Base-by-base conservation (phyloP, 2,113 vertebrate species). In the Datnioides undecimradiatus region DNA sequence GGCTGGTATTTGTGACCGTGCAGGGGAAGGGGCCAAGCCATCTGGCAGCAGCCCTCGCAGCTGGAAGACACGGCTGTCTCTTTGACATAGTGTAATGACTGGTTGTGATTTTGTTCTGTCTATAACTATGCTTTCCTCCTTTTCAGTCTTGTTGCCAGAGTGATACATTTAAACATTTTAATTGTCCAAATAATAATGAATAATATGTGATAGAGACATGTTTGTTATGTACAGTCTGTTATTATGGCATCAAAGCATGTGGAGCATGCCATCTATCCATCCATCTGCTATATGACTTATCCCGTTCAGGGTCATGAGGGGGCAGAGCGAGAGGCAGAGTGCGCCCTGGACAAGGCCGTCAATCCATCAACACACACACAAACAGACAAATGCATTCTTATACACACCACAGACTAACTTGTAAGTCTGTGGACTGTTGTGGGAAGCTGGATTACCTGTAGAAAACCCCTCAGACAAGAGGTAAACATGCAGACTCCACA, bases 1-100 rank as follows among this genome's bases (percentile, higher is more conserved):
- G 81, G 80, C 81, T 90, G 85, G 65, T 86, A 89, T 93, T 91
- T 90, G 87, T 82, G 79, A 76, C 77, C 43, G 17, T 65, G 68
- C 69, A 76, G 76, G 85, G 80, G 73, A 80, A 82, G 57, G 57
- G 74, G 82, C 58, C 65, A 68, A 73, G 79, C 88, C 86, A 90
- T 88, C 84, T 91, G 92, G 83, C 67, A 80, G 76, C 81, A 80
- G 73, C 73, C 62, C 73, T 70, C 65, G 40, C 90, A 90, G 85
- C 89, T 91, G 88, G 89, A 89, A 83, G 76, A 74, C 84, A 74
- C 46, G 55, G 66, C 48, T 52, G 59, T 45, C 58, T 52, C 67
- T 72, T 69, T 76, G 68, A 80, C 66, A 64, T 23, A 46, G 48
- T 58, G 62, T 55, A 85, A 79, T 65, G 51, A 83, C 41, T 8